These are phyloP conservation scores for Edolisoma coerulescens DNA, from an alignment of 2,113 vertebrate species.

Conservation along the genomic window DNA sequence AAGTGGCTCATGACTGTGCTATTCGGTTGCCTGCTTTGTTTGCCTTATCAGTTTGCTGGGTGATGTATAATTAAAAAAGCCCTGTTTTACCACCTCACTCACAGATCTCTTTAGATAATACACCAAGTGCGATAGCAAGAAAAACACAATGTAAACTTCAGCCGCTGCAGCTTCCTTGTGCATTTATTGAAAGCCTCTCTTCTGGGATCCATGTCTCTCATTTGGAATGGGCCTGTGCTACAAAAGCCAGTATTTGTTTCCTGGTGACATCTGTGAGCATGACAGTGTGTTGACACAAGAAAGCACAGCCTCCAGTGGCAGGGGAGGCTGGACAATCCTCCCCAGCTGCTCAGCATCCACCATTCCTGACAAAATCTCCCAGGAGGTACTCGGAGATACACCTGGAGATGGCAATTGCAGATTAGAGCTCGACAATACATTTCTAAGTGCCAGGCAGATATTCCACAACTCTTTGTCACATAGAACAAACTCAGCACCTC, in stretches of 20 bases:
- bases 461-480: neutral
- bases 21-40: conserved; percentile 2
- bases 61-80: conserved; percentile 48
- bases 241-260: neutral
- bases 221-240: neutral
- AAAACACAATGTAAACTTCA: neutral
- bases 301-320: neutral
- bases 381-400: neutral
- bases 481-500: neutral
- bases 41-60: conserved; percentile 22
- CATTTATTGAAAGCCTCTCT: neutral
- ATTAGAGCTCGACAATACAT: neutral
- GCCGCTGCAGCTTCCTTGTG: neutral
- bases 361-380: neutral
- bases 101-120: conserved; percentile 10
- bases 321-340: neutral
- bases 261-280: neutral
- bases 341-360: neutral
- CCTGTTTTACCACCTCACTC: conserved; percentile 28
- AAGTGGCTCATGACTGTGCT: neutral
- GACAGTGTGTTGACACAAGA: neutral
- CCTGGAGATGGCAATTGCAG: neutral
- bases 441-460: neutral
- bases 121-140: neutral
- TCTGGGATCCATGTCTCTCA: neutral